Base-by-base conservation (phyloP, 2,888 invertebrate species). In the Metalampra italica region DNA sequence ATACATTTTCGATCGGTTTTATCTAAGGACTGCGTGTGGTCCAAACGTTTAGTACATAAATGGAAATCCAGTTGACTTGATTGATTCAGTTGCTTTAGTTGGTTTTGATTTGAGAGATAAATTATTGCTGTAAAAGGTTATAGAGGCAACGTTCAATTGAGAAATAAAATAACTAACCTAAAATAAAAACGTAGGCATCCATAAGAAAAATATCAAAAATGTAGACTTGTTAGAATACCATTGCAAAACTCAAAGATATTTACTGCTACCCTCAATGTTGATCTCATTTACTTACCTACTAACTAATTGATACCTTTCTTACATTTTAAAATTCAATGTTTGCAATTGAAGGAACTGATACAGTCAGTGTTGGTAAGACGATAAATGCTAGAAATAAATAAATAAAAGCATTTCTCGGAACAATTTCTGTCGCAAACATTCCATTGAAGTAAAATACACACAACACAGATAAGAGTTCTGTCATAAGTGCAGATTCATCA, bases 321-420 rank as follows among this genome's bases (percentile, higher is more conserved):
- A n/a, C n/a, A n/a, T n/a, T n/a, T n/a, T n/a, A 22, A 22, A 3
- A 22, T 22, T 22, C 22, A 5, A 22, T 22, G 22, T 22, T 22
- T 22, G 3, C 3, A 3, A 22, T 22, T 22, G 22, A 22, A 3
- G 5, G 22, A 22, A 22, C 22, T 22, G 5, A 5, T 22, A 22
- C 22, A 22, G 76, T 72, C 75, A 78, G 68, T 67, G 64, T 63
- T 78, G 75, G 79, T 71, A 66, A 71, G 76, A 80, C 64, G 46
- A 57, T 52, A 57, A 57, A 62, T 66, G 68, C 64, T 71, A 71
- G 73, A 73, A 69, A 74, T 75, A 76, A 68, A 70, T 66, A 29
- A 72, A 22, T 22, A 22, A 3, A 74, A 59, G 60, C 66, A 58
- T 54, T 82, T 82, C 82, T 64, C 66, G 72, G 82, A 82, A 84